Conservation (phyloP, 2,113 vertebrate genomes). For the Holacanthus passer region DNA sequence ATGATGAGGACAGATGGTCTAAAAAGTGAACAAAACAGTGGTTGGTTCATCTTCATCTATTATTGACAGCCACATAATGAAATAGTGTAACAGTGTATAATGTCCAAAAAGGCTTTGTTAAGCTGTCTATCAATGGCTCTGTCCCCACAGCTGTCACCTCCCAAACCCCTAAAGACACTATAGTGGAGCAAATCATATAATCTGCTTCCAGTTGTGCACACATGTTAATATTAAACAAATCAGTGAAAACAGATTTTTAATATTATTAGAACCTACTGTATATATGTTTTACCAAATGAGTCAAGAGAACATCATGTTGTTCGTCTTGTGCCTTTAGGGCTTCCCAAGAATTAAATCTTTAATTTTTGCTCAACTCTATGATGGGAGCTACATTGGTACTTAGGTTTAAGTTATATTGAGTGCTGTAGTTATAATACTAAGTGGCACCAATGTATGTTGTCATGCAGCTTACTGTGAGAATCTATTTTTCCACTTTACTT, state of each 20-base stretch:
- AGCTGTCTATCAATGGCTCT: background rate
- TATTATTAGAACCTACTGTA: no score
- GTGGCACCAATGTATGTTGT: constrained; percentile 3
- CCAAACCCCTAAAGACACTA: background rate
- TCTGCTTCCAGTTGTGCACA: background rate
- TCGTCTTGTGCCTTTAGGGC: background rate
- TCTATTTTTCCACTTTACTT: constrained; percentile 27
- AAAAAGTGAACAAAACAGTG: background rate
- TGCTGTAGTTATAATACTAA: background rate
- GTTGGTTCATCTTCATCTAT: background rate
- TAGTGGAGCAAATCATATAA: background rate
- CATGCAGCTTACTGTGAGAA: constrained; percentile 1
- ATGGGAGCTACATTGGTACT: background rate
- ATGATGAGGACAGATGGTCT: background rate
- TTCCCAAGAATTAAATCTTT: background rate
- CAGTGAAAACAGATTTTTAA: background rate
- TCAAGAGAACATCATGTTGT: background rate
- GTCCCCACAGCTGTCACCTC: background rate
- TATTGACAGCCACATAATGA: background rate
- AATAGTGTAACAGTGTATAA: background rate
- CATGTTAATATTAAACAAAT: background rate
- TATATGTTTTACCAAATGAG: background rate
- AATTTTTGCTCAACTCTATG: background rate
- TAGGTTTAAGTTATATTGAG: background rate
- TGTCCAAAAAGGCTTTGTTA: background rate